Evolutionary conservation across 2,888 invertebrate genomes (phyloP).

Genomic region (Eumerus sabulonum): DNA sequence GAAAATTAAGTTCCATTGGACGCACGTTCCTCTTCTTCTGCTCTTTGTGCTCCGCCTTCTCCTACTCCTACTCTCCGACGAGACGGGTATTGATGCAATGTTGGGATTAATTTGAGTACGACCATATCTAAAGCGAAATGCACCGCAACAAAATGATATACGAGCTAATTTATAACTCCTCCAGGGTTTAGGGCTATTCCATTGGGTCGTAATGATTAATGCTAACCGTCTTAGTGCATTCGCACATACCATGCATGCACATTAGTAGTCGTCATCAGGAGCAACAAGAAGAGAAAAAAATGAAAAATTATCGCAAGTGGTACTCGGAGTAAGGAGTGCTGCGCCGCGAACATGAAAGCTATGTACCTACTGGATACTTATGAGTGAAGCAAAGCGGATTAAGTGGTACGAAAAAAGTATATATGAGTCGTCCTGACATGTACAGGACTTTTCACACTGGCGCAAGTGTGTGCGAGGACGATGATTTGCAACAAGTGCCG

Average conservation of each 20-base stretch:
- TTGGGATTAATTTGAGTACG: slow-evolving; percentile 60
- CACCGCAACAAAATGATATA: slow-evolving; percentile 60
- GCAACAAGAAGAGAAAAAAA: no score
- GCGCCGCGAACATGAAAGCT: slow-evolving; percentile 46
- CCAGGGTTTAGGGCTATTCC: slow-evolving; percentile 48
- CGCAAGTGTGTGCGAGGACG: slow-evolving; percentile 32
- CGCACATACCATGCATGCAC: slow-evolving; percentile 60
- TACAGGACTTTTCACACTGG: slow-evolving; percentile 29
- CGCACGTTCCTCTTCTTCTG: neutral
- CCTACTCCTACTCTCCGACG: no score
- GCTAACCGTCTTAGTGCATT: slow-evolving; percentile 54
- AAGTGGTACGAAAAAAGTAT: slow-evolving; percentile 11
- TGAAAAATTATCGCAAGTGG: slow-evolving; percentile 61
- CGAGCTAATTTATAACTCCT: slow-evolving; percentile 63
- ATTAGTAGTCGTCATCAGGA: slow-evolving; percentile 63
- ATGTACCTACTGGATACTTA: slow-evolving; percentile 30
- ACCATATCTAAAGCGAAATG: slow-evolving; percentile 60
- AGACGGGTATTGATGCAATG: no score
- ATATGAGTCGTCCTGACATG: slow-evolving; percentile 12
- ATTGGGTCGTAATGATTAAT: slow-evolving; percentile 58
- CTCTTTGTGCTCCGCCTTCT: neutral
- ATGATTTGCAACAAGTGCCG: slow-evolving; percentile 52
- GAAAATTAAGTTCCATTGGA: slow-evolving; percentile 56
- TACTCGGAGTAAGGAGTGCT: slow-evolving; percentile 3
- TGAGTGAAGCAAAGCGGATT: slow-evolving; percentile 39